Evolutionary conservation across 2,888 invertebrate genomes (phyloP), one percentile per base, ranked within the genome.

Genomic region (Autographa gamma): DNA sequence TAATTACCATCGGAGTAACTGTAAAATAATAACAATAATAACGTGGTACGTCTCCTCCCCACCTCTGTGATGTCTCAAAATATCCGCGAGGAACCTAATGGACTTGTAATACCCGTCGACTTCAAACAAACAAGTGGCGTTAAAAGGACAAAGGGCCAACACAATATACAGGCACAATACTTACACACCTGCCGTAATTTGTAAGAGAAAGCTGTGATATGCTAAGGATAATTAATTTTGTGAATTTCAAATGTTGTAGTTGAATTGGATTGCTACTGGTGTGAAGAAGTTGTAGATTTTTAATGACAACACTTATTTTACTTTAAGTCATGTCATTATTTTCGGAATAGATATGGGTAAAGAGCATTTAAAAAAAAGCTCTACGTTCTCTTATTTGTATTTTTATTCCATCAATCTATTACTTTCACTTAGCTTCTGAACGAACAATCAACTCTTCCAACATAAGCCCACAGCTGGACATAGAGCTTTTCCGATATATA

Each of bases 61-160:
- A 80, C 83, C 81, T 75, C 74, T 85, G 84, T 85, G 76, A 78
- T 73, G 77, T 73, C 85, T 85, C 83, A 89, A 90, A 89, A 91
- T 93, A 93, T 94, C 93, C 90, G 93, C 94, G 90, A 93, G 91
- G 90, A 91, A 92, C 91, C 93, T 95, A 95, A 95, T 95, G 95
- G 95, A 94, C 93, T 92, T 94, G 95, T 95, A 93, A 94, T 95
- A 94, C 93, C 92, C 93, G 89, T 87, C 88, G 89, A 92, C 91
- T 91, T 91, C 94, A 95, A 95, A 95, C 92, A 95, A 84, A 88
- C 89, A 87, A 92, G 93, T 95, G 95, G 95, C 95, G 94, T 95
- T 94, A 94, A 94, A 95, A 95, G 95, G 95, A 94, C 93, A 89
- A 91, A 92, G 90, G 91, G 85, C 90, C 89, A 90, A 90, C 88